Evolutionary conservation across 2,888 invertebrate species (phyloP).

Genomic region (Drosophila cognata): DNA sequence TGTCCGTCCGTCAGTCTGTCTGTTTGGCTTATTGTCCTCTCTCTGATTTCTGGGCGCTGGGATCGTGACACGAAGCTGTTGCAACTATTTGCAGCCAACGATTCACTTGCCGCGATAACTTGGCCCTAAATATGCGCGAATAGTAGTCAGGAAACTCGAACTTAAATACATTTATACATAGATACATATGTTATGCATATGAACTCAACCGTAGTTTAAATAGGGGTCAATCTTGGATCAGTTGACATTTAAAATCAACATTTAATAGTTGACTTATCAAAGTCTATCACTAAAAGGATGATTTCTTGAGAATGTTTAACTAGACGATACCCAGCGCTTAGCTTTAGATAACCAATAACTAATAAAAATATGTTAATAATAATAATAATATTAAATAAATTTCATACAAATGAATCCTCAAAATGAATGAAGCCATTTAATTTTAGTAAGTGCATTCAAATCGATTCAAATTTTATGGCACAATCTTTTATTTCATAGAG

Average conservation of each 20-base stretch:
- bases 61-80: conserved; percentile 81
- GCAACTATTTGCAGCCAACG: conserved; percentile 71
- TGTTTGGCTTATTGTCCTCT: conserved; percentile 24
- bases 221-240: conserved; percentile 30
- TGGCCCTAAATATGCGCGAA: conserved; percentile 55
- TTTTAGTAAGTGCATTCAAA: background rate
- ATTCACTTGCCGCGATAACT: conserved; percentile 62
- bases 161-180: conserved; percentile 15
- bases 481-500: background rate
- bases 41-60: conserved; percentile 68
- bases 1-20: conserved; percentile 2
- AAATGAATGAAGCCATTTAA: background rate
- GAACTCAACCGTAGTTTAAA: conserved; percentile 32
- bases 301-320: background rate
- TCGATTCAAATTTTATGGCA: background rate
- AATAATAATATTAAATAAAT: background rate
- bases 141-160: conserved; percentile 13
- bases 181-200: conserved; percentile 31
- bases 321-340: background rate
- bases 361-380: background rate
- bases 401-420: background rate
- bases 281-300: background rate
- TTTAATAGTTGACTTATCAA: conserved; percentile 45
- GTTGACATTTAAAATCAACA: conserved; percentile 48
- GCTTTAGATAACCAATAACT: background rate